Base-by-base conservation (phyloP, 1,140 invertebrate species). In the Oedothorax gibbosus region DNA sequence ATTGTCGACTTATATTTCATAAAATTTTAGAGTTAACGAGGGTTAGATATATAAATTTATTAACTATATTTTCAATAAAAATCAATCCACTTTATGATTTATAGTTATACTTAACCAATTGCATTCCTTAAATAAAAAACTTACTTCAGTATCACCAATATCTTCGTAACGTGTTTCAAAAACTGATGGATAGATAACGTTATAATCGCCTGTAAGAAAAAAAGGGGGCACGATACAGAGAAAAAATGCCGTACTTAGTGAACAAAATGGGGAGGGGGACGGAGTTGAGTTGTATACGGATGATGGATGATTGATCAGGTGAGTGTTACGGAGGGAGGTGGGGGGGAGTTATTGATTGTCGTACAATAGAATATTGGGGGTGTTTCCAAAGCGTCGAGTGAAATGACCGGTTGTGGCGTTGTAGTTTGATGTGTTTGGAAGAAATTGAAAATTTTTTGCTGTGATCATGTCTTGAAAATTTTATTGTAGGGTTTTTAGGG, bases 291-390 rank as follows among this genome's bases (percentile, higher is more conserved):
- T 68, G 65, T 68, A 68, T 21, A 35, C 18, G 35, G 65, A 68
- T 68, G 65, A 68, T 68, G 20, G 65, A 68, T 68, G 65, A 68
- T 68, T 68, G 65, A 68, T 68, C 65, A 68, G 65, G 65, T 68
- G 20, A 21, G 65, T 11, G 5, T 62, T 14, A 18, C 14, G 18
- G 65, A 68, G 11, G 35, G 65, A 20, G 65, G 35, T 2, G 35
- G 35, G 35, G 35, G 35, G 18, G 10, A 35, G 18, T 68, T 68
- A 68, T 68, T 68, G 65, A 68, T 68, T 68, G 65, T 68, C 4
- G 14, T 35, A 35, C 35, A 35, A 35, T 35, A 35, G 35, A 35
- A 21, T 20, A 68, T 12, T 18, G 65, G 20, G 20, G 65, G 14
- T 14, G 18, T 14, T 35, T 1, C 35, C 18, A 15, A 14, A 21